phyloP scores from a whole-genome alignment of 2,888 invertebrate genomes.

The Aporophyla lueneburgensis region DNA sequence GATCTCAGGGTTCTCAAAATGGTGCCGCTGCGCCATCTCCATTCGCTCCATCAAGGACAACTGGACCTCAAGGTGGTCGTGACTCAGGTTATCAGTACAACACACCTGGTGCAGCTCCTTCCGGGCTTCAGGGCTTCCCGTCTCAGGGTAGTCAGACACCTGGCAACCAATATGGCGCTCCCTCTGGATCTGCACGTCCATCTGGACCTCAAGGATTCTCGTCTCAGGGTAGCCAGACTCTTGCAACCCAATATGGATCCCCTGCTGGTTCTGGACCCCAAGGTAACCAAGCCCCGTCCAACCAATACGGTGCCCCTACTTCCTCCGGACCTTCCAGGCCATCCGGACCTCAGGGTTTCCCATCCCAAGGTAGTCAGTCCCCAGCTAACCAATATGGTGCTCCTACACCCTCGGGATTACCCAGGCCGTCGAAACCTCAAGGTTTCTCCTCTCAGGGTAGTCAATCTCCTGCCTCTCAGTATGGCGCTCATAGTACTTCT shows the following conservation, averaged over 20 bases:
- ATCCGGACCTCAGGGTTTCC: conserved; percentile 39
- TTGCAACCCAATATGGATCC: conserved; percentile 29
- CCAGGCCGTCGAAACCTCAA: conserved; percentile 26
- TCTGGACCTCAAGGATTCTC: conserved; percentile 46
- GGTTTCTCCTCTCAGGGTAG: conserved; percentile 37
- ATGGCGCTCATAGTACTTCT: conserved; percentile 32
- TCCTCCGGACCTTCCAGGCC: conserved; percentile 27
- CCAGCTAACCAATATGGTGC: conserved; percentile 38
- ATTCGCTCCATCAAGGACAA: conserved; percentile 17
- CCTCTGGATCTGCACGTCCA: conserved; percentile 31
- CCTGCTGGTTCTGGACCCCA: conserved; percentile 29
- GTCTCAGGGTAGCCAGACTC: conserved; percentile 25
- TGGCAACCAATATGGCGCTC: conserved; percentile 37
- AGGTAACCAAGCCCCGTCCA: conserved; percentile 16
- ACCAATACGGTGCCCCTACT: conserved; percentile 43
- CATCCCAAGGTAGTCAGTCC: conserved; percentile 12
- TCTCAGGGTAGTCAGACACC: conserved; percentile 22
- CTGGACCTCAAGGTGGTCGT: conserved; percentile 27
- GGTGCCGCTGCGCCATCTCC: conserved; percentile 25
- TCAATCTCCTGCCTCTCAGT: conserved; percentile 42
- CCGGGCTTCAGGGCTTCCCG: conserved; percentile 48
- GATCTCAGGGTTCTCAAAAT: conserved; percentile 32
- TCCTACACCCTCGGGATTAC: conserved; percentile 44
- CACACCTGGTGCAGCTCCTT: conserved; percentile 34
- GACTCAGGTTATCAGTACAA: conserved; percentile 56